Evolutionary conservation across 2,888 invertebrate species (phyloP), one percentile per base, ranked within the genome.

Genomic region (Apantesis nais): DNA sequence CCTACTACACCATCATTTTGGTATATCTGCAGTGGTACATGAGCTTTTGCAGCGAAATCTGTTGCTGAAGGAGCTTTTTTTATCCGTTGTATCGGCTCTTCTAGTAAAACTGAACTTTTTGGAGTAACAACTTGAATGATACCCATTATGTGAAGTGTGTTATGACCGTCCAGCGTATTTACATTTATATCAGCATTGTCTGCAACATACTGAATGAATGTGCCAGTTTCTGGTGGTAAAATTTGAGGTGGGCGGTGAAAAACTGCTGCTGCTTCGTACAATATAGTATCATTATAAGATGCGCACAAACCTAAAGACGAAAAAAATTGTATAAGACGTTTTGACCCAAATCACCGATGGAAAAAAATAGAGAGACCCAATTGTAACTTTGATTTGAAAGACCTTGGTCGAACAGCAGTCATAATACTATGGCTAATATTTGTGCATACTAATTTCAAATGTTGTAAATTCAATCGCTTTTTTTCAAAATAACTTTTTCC

Each of bases 401-500:
- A 61, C 22, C 61, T 61, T 31, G 67, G 67, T 34, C 67, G 41
- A 61, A 67, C 44, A 67, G 61, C 44, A 60, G 67, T 44, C 61
- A 80, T 44, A 16, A 44, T 44, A 14, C 44, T 14, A 14, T 44
- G 44, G 14, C 44, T 44, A 14, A 44, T 44, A 44, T 12, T 44
- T 44, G 44, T 44, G 14, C 44, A 44, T 14, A 44, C 14, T 44
- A 44, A 44, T 14, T 44, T 44, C 14, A 44, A 44, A 44, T 44
- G 44, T 16, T 44, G 16, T 14, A 44, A 44, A 14, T 44, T 14
- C 14, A 14, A 73, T 78, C 78, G 77, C 79, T 80, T 84, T 75
- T 85, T 71, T 85, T 85, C 71, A 77, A 78, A 80, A 83, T 85
- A n/a, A 85, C 72, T 83, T 71, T 78, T 67, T 82, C 79, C 65